Percentiles rank a stretch among this genome's conserved stretches.
Conservation (phyloP, 2,888 invertebrate genomes). For the Ormyrus labotus region DNA sequence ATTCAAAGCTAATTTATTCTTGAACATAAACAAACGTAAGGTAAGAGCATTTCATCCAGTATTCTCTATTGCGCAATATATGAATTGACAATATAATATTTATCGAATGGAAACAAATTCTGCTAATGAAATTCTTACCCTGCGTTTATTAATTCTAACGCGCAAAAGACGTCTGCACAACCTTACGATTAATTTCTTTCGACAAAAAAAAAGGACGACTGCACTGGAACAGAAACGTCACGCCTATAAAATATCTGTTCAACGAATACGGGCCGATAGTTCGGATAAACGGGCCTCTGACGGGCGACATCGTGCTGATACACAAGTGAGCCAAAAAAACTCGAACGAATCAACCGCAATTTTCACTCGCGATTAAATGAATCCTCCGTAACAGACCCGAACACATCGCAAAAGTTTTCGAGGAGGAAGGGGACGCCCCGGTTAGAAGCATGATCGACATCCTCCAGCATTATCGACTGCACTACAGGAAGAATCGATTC, state of each 20-base stretch:
- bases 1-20: too few species aligned
- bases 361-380: too few species aligned
- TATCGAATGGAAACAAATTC: too few species aligned
- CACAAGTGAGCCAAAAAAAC: slow-evolving; percentile 62
- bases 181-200: background rate
- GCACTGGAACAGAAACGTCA: slow-evolving; percentile 75
- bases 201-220: slow-evolving; percentile 68
- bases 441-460: slow-evolving; percentile 81
- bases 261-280: slow-evolving; percentile 82
- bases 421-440: slow-evolving; percentile 80
- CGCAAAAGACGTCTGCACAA: background rate
- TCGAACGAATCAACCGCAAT: too few species aligned
- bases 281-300: slow-evolving; percentile 81
- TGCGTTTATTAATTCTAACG: too few species aligned
- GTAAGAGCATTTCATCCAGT: too few species aligned
- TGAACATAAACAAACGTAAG: too few species aligned
- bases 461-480: slow-evolving; percentile 80
- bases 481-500: slow-evolving; percentile 78
- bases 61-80: too few species aligned
- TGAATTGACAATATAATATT: too few species aligned
- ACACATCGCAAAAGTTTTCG: slow-evolving; percentile 80
- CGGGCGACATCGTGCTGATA: slow-evolving; percentile 81
- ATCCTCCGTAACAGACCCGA: slow-evolving; percentile 77
- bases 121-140: too few species aligned
- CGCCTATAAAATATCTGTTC: slow-evolving; percentile 75